phyloP scores from a whole-genome alignment of 2,113 vertebrate species.

The Thymallus thymallus region DNA sequence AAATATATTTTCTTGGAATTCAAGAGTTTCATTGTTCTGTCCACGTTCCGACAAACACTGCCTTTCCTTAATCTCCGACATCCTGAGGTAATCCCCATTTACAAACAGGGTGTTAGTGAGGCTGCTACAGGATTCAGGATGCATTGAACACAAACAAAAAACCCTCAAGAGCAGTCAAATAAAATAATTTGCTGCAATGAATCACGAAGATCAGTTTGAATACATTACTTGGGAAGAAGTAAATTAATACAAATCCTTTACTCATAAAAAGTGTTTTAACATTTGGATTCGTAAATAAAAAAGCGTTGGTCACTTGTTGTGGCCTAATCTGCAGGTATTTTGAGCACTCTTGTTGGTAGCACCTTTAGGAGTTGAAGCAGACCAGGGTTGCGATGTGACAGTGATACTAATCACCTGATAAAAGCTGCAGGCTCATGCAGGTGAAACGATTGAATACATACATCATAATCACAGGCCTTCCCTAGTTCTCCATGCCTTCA shows the following conservation, averaged over 20 bases:
- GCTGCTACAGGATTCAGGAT: neutral
- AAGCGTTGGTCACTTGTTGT: neutral
- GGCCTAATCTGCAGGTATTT: conserved; percentile 21
- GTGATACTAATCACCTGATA: conserved; percentile 52
- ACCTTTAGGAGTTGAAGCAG: conserved; percentile 18
- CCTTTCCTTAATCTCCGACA: conserved; percentile 9
- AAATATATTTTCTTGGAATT: neutral
- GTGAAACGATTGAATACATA: conserved; percentile 41
- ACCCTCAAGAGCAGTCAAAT: neutral
- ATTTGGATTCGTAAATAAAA: neutral
- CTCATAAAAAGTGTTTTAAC: no score
- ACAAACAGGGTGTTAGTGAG: neutral
- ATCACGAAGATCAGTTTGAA: neutral
- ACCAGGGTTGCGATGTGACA: conserved; percentile 44
- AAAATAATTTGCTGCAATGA: neutral
- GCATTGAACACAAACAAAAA: neutral
- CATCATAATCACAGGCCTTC: conserved; percentile 32
- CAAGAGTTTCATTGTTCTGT: neutral
- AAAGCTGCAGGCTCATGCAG: conserved; percentile 33
- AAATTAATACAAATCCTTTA: neutral
- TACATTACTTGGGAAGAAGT: neutral
- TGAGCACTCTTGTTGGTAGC: conserved; percentile 26
- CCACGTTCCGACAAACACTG: neutral
- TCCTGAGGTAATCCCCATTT: conserved; percentile 21
- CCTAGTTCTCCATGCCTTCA: conserved; percentile 19